These are phyloP conservation scores for Lycophotia porphyrea DNA, from an alignment of 2,888 invertebrate genomes.

Conservation along the genomic window DNA sequence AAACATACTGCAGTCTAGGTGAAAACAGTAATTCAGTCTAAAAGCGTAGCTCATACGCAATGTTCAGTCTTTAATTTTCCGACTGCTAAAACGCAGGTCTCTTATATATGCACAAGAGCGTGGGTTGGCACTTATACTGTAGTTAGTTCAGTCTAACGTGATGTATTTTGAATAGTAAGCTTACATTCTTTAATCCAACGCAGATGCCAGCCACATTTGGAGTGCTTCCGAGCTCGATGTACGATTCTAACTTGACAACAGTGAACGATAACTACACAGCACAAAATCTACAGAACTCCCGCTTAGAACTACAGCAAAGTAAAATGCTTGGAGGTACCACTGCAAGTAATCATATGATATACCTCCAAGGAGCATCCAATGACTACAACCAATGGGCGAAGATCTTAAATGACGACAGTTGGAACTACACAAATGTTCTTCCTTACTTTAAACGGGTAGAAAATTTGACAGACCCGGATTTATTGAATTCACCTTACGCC, in stretches of 20 bases:
- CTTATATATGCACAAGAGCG: not conserved
- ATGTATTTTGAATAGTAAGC: not conserved
- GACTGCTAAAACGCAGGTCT: not conserved
- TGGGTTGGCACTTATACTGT: not conserved
- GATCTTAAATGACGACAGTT: slow-evolving; percentile 10
- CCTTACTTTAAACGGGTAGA: slow-evolving; percentile 21
- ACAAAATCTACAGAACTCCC: slow-evolving; percentile 50
- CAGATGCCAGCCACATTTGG: slow-evolving; percentile 70
- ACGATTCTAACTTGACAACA: slow-evolving; percentile 69
- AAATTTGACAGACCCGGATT: slow-evolving; percentile 7
- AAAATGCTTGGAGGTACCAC: slow-evolving; percentile 40
- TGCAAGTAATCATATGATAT: slow-evolving; percentile 20
- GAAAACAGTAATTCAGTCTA: not conserved
- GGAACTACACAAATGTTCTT: slow-evolving; percentile 23
- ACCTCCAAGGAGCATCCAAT: not conserved
- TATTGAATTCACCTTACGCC: slow-evolving; percentile 4
- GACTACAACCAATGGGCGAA: slow-evolving; percentile 33
- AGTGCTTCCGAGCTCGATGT: slow-evolving; percentile 51
- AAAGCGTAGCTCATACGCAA: not conserved
- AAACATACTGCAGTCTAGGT: not conserved
- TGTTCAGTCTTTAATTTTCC: not conserved
- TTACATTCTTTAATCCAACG: not conserved
- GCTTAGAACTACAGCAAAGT: slow-evolving; percentile 39
- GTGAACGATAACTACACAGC: slow-evolving; percentile 64
- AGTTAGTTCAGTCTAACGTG: not conserved